A percentile compares a stretch with the other conserved stretches of the same genome.
Conservation (phyloP, 2,888 invertebrate species). For the Lydus trimaculatus region DNA sequence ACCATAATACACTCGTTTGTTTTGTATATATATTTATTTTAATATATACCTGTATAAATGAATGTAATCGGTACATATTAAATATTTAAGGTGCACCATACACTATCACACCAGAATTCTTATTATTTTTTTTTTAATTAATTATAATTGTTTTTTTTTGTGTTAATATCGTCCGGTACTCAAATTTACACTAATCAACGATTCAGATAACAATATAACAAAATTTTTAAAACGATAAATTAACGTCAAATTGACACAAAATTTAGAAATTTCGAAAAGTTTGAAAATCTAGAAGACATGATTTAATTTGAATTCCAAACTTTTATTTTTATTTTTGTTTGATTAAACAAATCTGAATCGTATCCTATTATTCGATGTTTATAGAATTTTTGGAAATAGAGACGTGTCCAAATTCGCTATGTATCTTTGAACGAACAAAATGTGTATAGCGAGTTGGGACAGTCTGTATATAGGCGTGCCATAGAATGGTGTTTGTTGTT, state of each 20-base stretch:
- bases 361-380: background rate
- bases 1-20: slow-evolving; percentile 36
- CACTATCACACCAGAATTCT: slow-evolving; percentile 60
- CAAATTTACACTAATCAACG: background rate
- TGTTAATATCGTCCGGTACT: background rate
- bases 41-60: no score
- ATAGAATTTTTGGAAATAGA: background rate
- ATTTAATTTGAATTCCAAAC: background rate
- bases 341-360: background rate
- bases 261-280: background rate
- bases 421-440: background rate
- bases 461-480: background rate
- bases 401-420: background rate
- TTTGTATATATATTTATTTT: no score
- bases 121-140: slow-evolving; percentile 43
- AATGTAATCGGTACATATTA: slow-evolving; percentile 7
- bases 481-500: no score
- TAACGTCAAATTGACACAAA: no score
- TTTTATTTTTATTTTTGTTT: background rate
- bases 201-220: background rate
- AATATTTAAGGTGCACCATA: slow-evolving; percentile 59
- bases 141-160: background rate
- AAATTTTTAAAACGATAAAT: no score
- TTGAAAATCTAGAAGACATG: background rate
- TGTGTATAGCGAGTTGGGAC: background rate